Conservation (phyloP, 1,140 invertebrate genomes). For the Neotoxoptera formosana region DNA sequence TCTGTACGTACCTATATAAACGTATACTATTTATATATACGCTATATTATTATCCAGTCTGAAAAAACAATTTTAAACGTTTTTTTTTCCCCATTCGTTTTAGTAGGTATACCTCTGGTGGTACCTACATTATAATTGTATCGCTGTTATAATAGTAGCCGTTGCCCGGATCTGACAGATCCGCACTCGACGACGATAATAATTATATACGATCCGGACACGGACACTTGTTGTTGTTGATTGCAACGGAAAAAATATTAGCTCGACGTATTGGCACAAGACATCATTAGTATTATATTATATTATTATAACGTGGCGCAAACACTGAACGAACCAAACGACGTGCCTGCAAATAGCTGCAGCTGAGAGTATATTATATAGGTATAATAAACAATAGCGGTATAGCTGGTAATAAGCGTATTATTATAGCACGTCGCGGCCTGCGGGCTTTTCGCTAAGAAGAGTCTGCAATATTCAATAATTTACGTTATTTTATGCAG, state of each 20-base stretch:
- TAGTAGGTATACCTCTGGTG: too few relatives aligned
- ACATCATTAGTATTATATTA: too few relatives aligned
- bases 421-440: neutral
- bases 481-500: neutral
- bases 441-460: neutral
- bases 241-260: neutral
- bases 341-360: neutral
- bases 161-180: neutral
- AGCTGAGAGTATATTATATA: neutral
- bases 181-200: neutral
- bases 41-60: neutral
- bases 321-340: neutral
- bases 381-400: too few relatives aligned
- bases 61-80: neutral
- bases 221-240: neutral
- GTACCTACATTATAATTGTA: neutral
- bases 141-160: neutral
- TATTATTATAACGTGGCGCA: neutral
- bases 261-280: neutral
- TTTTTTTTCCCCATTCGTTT: neutral
- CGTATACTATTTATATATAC: neutral
- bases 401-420: neutral
- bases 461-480: neutral
- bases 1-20: neutral
- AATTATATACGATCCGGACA: neutral